phyloP scores from a whole-genome alignment of 2,888 invertebrate species.

The Empis stercorea region DNA sequence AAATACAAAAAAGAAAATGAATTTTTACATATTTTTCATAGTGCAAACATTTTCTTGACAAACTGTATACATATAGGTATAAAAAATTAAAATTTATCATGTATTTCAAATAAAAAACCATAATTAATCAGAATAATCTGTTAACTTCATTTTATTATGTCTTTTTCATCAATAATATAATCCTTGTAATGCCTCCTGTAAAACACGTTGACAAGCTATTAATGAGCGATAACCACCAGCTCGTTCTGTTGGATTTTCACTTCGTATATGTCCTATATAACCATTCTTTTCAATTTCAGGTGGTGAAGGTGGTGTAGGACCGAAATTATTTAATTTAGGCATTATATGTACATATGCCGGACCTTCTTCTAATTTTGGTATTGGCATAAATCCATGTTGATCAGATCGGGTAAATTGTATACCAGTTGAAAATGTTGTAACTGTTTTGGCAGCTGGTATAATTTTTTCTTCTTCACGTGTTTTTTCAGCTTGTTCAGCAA shows the following conservation, averaged over 20 bases:
- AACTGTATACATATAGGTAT: too few relatives aligned
- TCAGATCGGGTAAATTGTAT: conserved; percentile 62
- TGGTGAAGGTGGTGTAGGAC: conserved; percentile 56
- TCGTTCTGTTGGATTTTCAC: conserved; percentile 58
- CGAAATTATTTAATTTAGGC: conserved; percentile 47
- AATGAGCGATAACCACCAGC: conserved; percentile 80
- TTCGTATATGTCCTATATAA: conserved; percentile 63
- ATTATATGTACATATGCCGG: conserved; percentile 59
- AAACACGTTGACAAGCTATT: conserved; percentile 70
- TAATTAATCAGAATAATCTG: too few relatives aligned
- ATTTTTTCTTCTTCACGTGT: conserved; percentile 45
- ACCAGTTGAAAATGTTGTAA: conserved; percentile 73
- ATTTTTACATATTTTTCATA: too few relatives aligned
- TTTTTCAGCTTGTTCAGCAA: conserved; percentile 56
- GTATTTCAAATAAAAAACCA: too few relatives aligned
- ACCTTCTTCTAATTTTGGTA: conserved; percentile 64
- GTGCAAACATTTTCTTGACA: too few relatives aligned
- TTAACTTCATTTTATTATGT: too few relatives aligned
- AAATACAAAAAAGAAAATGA: too few relatives aligned
- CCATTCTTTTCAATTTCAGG: conserved; percentile 50
- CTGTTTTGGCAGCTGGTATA: conserved; percentile 30
- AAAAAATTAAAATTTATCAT: too few relatives aligned
- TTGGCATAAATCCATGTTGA: conserved; percentile 47
- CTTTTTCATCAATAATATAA: conserved; percentile 30
- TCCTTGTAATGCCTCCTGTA: conserved; percentile 79